Conservation (phyloP, 1,140 invertebrate species). For the Drosophila simulans region DNA sequence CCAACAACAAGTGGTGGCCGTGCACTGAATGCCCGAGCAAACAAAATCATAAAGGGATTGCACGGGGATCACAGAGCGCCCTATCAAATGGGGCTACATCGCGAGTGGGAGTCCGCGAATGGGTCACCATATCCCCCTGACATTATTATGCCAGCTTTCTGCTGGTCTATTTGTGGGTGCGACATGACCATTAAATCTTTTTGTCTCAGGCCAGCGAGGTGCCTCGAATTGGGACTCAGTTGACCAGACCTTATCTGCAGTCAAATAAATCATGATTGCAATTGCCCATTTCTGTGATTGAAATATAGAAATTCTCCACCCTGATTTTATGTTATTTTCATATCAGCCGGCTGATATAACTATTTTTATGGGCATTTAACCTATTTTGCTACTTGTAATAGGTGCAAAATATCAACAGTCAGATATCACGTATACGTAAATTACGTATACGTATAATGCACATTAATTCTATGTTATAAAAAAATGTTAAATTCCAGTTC, state of each 20-base stretch:
- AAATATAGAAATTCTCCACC: too few relatives aligned
- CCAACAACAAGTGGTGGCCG: slow-evolving; percentile 38
- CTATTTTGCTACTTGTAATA: neutral
- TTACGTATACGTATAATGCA: neutral
- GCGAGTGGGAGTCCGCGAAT: slow-evolving; percentile 5
- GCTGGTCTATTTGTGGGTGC: neutral
- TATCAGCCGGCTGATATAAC: neutral
- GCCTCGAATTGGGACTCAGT: too few relatives aligned
- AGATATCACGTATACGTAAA: slow-evolving; percentile 3
- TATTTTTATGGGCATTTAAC: too few relatives aligned
- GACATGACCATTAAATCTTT: neutral
- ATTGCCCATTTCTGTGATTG: too few relatives aligned
- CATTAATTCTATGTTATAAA: too few relatives aligned
- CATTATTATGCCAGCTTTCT: neutral
- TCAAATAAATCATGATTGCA: too few relatives aligned
- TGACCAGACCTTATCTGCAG: too few relatives aligned
- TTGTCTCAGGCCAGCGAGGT: too few relatives aligned
- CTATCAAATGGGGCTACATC: neutral
- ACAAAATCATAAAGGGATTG: slow-evolving; percentile 22
- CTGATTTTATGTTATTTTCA: neutral
- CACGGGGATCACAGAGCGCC: slow-evolving; percentile 5
- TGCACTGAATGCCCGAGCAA: neutral
- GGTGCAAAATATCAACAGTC: too few relatives aligned
- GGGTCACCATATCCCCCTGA: neutral
- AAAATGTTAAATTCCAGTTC: too few relatives aligned